Conservation (phyloP, 2,113 vertebrate genomes). For the Eulemur macaco region DNA sequence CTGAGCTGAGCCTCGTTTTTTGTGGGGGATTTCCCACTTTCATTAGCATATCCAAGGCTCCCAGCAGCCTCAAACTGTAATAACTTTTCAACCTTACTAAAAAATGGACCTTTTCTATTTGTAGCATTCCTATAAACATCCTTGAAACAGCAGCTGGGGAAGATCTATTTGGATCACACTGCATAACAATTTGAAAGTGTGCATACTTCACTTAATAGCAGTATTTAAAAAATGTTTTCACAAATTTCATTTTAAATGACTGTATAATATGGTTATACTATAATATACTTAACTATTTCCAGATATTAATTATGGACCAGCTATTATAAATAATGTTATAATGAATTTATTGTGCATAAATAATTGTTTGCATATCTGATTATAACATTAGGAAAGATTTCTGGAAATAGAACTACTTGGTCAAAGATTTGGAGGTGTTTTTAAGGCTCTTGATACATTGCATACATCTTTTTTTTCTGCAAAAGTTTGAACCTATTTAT, state of each 20-base stretch:
- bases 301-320: not conserved
- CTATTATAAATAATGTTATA: not conserved
- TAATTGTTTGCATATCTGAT: conserved; percentile 31
- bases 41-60: not conserved
- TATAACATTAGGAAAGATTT: not conserved
- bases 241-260: not conserved
- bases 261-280: not conserved
- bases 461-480: not conserved
- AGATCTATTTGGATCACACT: not conserved
- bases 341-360: conserved; percentile 29
- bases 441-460: not conserved
- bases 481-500: not conserved
- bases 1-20: rapidly evolving
- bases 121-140: not conserved
- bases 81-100: not conserved
- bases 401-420: not conserved
- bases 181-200: not conserved
- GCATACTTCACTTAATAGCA: not conserved
- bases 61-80: not conserved
- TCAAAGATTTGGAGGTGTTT: not conserved
- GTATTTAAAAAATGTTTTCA: not conserved
- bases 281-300: not conserved
- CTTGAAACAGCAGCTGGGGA: not conserved
- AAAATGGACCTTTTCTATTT: conserved; percentile 14
- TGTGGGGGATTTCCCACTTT: not conserved